A percentile compares a stretch with the other conserved stretches of the same genome.
phyloP scores from a whole-genome alignment of 2,797 vertebrate genomes.

The Sebastolobus alascanus region DNA sequence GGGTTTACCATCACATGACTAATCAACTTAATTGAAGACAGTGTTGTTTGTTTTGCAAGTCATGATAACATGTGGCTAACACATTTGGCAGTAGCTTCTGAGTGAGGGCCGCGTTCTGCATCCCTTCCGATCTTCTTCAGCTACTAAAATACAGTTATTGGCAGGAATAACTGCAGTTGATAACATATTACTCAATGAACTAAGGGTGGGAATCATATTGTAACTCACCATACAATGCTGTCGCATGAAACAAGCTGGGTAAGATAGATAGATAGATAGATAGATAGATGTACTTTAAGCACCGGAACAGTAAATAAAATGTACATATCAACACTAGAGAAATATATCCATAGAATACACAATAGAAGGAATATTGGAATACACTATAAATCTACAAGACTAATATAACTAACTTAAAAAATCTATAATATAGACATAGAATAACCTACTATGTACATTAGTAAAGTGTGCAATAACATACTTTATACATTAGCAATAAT shows the following conservation, averaged over 20 bases:
- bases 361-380: no score
- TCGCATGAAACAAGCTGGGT: not conserved
- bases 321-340: no score
- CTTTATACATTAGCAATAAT: no score
- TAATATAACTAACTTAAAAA: no score
- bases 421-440: no score
- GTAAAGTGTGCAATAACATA: no score
- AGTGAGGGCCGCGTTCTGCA: conserved; percentile 1
- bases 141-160: not conserved
- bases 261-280: no score
- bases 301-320: no score
- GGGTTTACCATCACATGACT: conserved; percentile 16
- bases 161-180: not conserved
- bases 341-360: no score
- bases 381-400: no score
- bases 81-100: conserved; percentile 40
- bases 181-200: not conserved
- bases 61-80: conserved; percentile 33
- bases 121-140: not conserved
- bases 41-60: conserved; percentile 34
- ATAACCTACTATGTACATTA: no score
- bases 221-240: not conserved
- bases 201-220: not conserved
- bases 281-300: no score
- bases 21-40: conserved; percentile 28